These are phyloP conservation scores for Melipona bicolor DNA, from an alignment of 2,888 invertebrate species.

Conservation along the genomic window DNA sequence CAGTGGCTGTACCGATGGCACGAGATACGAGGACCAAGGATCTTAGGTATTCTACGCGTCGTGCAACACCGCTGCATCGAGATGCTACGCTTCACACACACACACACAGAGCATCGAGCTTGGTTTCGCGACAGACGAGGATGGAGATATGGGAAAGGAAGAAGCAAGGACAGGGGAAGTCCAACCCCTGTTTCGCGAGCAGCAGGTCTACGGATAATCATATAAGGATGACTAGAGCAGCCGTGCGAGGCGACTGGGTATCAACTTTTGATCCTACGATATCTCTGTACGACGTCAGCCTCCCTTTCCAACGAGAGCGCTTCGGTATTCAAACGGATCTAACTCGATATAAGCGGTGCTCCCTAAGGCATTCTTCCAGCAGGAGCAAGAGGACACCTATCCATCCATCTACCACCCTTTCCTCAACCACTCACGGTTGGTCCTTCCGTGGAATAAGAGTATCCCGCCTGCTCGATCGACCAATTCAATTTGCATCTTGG, in stretches of 20 bases:
- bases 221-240: conserved; percentile 73
- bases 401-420: conserved; percentile 35
- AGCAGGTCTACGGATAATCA: conserved; percentile 78
- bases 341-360: conserved; percentile 83
- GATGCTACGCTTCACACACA: conserved; percentile 34
- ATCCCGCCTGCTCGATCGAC: conserved; percentile 56
- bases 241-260: conserved; percentile 64
- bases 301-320: conserved; percentile 41
- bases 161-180: conserved; percentile 6
- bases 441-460: conserved; percentile 70
- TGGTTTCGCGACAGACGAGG: conserved; percentile 33
- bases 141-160: not conserved
- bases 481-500: conserved; percentile 81
- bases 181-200: conserved; percentile 52
- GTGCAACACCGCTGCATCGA: conserved; percentile 68
- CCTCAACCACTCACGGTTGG: conserved; percentile 44
- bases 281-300: conserved; percentile 55
- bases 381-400: conserved; percentile 61
- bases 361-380: conserved; percentile 76
- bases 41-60: conserved; percentile 80
- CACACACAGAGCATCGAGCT: conserved; percentile 35
- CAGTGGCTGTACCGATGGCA: conserved; percentile 5
- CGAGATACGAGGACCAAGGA: conserved; percentile 54
- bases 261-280: conserved; percentile 80
- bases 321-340: conserved; percentile 83